A percentile compares a stretch with the other conserved stretches of the same genome.
These are phyloP conservation scores for Limnephilus marmoratus DNA, from an alignment of 2,888 invertebrate genomes.

Conservation along the genomic window DNA sequence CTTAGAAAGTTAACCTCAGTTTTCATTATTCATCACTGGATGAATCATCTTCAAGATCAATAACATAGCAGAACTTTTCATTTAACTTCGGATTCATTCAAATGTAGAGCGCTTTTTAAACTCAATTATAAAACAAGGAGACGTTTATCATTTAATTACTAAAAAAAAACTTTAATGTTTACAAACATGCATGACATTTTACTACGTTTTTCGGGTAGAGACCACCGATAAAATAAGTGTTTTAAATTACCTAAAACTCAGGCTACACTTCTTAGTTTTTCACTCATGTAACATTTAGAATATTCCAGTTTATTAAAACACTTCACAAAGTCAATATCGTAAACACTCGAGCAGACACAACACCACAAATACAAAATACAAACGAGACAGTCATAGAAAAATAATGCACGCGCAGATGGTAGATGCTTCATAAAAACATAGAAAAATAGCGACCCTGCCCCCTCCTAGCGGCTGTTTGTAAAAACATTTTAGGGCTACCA, in stretches of 20 bases:
- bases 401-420: background rate
- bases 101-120: background rate
- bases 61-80: background rate
- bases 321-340: constrained; percentile 12
- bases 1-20: constrained; percentile 60
- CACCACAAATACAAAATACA: constrained; percentile 34
- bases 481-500: background rate
- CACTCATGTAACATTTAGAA: constrained; percentile 25
- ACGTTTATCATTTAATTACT: background rate
- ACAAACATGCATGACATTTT: constrained; percentile 58
- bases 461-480: background rate
- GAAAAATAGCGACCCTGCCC: background rate
- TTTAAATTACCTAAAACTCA: constrained; percentile 18
- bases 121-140: background rate
- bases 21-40: constrained; percentile 31
- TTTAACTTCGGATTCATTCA: background rate
- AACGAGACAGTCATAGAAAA: constrained; percentile 40
- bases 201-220: background rate
- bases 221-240: background rate
- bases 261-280: background rate
- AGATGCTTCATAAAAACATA: background rate
- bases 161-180: constrained; percentile 56
- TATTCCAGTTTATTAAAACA: constrained; percentile 3
- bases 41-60: constrained; percentile 37
- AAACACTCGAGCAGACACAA: constrained; percentile 31